Evolutionary conservation across 1,140 invertebrate genomes (phyloP), one percentile per base, ranked within the genome.

Genomic region (Microplitis demolitor): DNA sequence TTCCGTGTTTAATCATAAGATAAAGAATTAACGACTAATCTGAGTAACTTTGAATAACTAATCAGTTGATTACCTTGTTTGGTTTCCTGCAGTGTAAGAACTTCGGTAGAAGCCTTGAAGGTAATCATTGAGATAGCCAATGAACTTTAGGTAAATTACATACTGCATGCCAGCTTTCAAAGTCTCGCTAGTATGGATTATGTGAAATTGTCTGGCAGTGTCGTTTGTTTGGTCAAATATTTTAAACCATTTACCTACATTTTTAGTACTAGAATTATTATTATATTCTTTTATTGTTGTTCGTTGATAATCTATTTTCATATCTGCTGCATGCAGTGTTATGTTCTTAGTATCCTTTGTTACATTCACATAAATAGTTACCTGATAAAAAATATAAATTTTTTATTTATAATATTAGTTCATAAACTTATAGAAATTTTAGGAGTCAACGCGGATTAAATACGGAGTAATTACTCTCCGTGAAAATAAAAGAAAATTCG

Each of bases 21-120:
- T 24, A 2, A 2, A 24, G 24, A 24, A 24, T 24, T 24, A 24
- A 24, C 24, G 24, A 24, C 24, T 24, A 24, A 24, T 24, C 24
- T 24, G 2, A 24, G 24, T 24, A 24, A 24, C 24, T 24, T 24
- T 24, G 24, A 24, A 24, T 24, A 24, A 24, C 24, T 24, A 63
- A 11, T 63, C 39, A 3, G 5, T 51, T 45, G 37, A 68, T 39
- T 81, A 93, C 93, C 91, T 92, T 71, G 91, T 93, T 50, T 91
- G 88, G 76, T 91, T 92, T 35, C 88, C 88, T 45, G 90, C 89
- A 75, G 88, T 90, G 80, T 97, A 97, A 2, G 92, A 94, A 85
- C 95, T 96, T 73, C 94, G 89, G 81, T 97, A 98, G 83, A 97
- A 97, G 16, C 96, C 96, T 78, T 93, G 91, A 37, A 96, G 84